Base-by-base conservation (phyloP, 2,113 vertebrate species). In the Pardalotus punctatus region DNA sequence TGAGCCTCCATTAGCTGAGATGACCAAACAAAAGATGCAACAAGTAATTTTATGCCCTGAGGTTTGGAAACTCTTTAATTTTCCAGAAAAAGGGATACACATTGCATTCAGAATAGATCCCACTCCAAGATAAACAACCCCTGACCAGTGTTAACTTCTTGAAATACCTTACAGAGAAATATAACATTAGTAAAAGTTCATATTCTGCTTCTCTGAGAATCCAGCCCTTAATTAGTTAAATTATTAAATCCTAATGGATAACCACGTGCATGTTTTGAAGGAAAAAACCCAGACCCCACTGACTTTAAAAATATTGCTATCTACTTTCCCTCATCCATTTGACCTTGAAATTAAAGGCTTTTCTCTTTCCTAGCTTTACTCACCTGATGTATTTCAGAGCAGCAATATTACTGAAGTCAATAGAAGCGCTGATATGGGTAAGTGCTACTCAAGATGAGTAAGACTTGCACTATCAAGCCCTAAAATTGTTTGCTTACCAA, bases 311-410 rank as follows among this genome's bases (percentile, higher is more conserved):
- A 86, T 67, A 56, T 58, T 88, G 53, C 36, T 74, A 62, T 45
- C 31, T 88, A 48, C 47, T 62, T 93, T 65, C 33, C 22, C 14
- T 31, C 56, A 73, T 83, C 33, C 51, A 56, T 83, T 58, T 80
- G 62, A 90, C 88, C 85, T 96, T 95, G 92, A 96, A 94, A 95
- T 94, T 82, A 94, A 93, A 90, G 53, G 33, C 18, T 81, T 79
- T 91, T 83, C 54, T 79, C 85, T 84, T 87, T 51, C 43, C 58
- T 65, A 42, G 42, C 58, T 93, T 90, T 91, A 54, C 64, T 82
- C 79, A 88, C 27, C 24, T 60, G 50, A 62, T 43, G 8, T 47
- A 86, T 90, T 81, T 95, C 78, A 77, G 57, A 86, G 58, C n/a
- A 77, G 79, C 56, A 73, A 53, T 92, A 70, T 74, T 92, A 64